These are phyloP conservation scores for Actenoides lindsayi DNA, from an alignment of 2,113 vertebrate species.

Conservation along the genomic window DNA sequence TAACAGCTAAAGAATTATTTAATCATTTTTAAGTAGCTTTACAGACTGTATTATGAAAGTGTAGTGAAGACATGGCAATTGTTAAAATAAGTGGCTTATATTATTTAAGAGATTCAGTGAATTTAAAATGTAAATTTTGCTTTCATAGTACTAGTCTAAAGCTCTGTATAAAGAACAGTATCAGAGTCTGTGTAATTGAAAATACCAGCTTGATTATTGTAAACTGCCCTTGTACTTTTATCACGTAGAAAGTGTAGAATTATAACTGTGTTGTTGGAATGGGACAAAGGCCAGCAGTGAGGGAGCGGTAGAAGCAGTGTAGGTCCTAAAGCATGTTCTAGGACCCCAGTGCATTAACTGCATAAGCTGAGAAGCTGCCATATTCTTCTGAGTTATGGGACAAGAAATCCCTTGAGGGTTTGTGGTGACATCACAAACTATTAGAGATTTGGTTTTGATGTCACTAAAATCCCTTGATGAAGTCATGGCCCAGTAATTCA, in stretches of 20 bases:
- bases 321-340: neutral
- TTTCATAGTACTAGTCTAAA: neutral
- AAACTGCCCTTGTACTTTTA: neutral
- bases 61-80: neutral
- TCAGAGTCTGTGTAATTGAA: neutral
- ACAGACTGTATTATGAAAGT: neutral
- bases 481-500: neutral
- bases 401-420: neutral
- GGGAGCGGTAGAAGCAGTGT: neutral
- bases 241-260: neutral
- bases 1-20: neutral
- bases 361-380: neutral
- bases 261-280: neutral
- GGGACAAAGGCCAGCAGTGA: neutral
- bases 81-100: slow-evolving; percentile 27
- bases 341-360: neutral
- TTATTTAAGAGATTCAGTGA: neutral
- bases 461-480: slow-evolving; percentile 11
- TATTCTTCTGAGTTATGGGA: neutral
- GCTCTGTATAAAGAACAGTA: neutral
- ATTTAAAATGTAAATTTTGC: slow-evolving; percentile 16
- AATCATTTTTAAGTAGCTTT: slow-evolving; percentile 15
- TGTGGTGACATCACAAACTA: slow-evolving; percentile 13
- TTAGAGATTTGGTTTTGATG: neutral
- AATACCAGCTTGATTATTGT: neutral